Evolutionary conservation across 2,113 vertebrate species (phyloP), one percentile per base, ranked within the genome.

Genomic region (Poeciliopsis retropinna): DNA sequence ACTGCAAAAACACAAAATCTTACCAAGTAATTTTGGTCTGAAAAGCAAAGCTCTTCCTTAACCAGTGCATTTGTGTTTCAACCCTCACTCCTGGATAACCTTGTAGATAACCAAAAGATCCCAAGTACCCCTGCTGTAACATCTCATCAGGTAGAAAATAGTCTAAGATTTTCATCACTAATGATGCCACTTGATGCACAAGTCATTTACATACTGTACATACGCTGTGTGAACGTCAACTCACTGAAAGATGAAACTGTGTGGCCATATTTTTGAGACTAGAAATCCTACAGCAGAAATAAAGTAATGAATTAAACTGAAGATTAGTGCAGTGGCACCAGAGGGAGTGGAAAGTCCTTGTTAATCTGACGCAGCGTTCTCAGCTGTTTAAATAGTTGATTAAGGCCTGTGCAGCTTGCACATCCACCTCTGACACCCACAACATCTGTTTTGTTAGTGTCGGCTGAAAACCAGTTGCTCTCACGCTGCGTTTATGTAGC

Each of bases 401-500:
- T 86, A 78, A 82, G 72, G 80, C 81, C 61, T 6, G 79, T 82
- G 78, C 87, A 85, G 84, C 85, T 81, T 83, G 83, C 80, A 74
- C 70, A 12, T 41, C 54, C 71, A 86, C 85, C 84, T 75, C 82
- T 84, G 86, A 85, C 84, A 75, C 86, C 76, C 71, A 29, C 81
- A 91, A 88, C 89, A 91, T 88, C 87, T 91, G 89, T 70, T 88
- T 89, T 85, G 82, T 84, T 87, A 83, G 84, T 83, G 84, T 88
- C 84, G 82, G 76, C 69, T 85, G 81, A 75, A 73, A 78, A 79
- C 64, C 84, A 79, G 82, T 85, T 67, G 81, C 79, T 82, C 76
- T 87, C 80, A 75, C 80, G 64, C 75, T 67, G 80, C 76, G 82
- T 81, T 79, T 82, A 69, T 51, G 72, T 81, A 80, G 81, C 83